Conservation (phyloP, 1,140 invertebrate species). For the Brachionus paranguensis region DNA sequence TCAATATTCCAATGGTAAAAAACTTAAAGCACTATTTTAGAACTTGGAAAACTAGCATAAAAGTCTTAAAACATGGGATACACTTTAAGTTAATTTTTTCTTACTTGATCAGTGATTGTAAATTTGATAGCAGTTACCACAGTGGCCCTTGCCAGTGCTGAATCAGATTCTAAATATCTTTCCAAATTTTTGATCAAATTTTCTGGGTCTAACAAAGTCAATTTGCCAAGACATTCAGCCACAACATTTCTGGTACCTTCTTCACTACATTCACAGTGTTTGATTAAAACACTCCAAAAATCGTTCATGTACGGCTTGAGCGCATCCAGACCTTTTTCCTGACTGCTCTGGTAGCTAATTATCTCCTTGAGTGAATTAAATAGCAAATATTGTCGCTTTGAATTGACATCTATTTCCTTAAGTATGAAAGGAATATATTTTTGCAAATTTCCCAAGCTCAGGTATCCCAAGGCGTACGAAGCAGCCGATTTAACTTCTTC, state of each 20-base stretch:
- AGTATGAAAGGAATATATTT: constrained; percentile 90
- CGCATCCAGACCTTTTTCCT: constrained; percentile 39
- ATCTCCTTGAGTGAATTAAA: constrained; percentile 95
- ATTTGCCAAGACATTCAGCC: constrained; percentile 92
- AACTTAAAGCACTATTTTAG: no score
- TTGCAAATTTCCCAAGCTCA: constrained; percentile 86
- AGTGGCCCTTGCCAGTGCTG: constrained; percentile 82
- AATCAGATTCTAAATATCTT: constrained; percentile 52
- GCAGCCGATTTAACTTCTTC: constrained; percentile 81
- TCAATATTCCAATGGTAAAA: no score
- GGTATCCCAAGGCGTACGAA: constrained; percentile 87
- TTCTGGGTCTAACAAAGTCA: constrained; percentile 86
- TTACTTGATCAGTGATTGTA: constrained; percentile 79
- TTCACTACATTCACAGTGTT: constrained; percentile 86
- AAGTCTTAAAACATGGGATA: no score
- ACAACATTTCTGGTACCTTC: constrained; percentile 96
- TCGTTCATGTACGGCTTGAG: constrained; percentile 17
- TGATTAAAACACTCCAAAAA: constrained; percentile 63
- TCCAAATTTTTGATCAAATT: constrained; percentile 54
- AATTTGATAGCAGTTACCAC: constrained; percentile 98
- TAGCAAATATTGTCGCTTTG: constrained; percentile 87
- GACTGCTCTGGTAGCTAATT: constrained; percentile 42
- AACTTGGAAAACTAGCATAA: no score
- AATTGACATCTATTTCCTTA: constrained; percentile 82
- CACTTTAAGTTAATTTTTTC: neutral